Evolutionary conservation across 2,113 vertebrate species (phyloP).

Genomic region (Leucoraja erinaceus): DNA sequence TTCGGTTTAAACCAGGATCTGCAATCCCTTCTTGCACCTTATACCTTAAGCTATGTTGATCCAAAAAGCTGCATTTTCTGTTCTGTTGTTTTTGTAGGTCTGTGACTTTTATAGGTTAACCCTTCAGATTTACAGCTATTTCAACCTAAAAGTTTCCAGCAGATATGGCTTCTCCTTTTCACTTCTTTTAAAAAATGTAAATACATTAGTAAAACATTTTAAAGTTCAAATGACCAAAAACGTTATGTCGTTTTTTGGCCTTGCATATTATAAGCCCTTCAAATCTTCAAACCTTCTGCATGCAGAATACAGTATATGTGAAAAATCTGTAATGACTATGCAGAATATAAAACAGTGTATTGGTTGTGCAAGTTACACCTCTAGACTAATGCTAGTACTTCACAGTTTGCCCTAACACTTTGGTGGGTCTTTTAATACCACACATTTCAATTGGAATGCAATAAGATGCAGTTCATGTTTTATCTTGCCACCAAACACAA

Average conservation of each 20-base stretch:
- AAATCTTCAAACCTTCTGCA: background rate
- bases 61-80: background rate
- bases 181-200: background rate
- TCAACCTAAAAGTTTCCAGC: background rate
- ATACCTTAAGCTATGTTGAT: background rate
- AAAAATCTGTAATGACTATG: background rate
- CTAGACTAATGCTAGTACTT: background rate
- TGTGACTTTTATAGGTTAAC: background rate
- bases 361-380: background rate
- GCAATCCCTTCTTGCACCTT: too few relatives aligned
- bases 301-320: background rate
- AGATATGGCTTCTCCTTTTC: background rate
- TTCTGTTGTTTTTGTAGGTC: background rate
- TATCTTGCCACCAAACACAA: conserved; percentile 21
- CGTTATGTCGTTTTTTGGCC: background rate
- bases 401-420: background rate
- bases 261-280: background rate
- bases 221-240: background rate
- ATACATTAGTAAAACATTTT: background rate
- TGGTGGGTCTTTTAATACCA: background rate
- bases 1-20: too few relatives aligned
- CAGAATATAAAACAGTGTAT: background rate
- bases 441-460: background rate
- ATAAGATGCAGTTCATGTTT: background rate
- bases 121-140: background rate